Base-by-base conservation (phyloP, 2,797 vertebrate genomes). In the Acipenser transmontanus region DNA sequence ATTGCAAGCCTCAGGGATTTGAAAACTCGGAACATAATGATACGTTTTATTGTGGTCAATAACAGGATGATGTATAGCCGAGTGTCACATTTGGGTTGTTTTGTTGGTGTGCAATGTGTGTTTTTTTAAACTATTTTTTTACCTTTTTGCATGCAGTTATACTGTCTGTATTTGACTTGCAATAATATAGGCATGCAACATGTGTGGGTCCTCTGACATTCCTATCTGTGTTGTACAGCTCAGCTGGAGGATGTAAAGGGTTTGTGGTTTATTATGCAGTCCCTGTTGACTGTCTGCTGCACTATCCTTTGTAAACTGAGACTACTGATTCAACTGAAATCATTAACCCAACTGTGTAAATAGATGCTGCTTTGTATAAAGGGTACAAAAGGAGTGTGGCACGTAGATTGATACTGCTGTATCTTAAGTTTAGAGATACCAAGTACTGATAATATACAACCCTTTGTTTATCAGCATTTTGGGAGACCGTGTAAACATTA, bases 261-360 rank as follows among this genome's bases (percentile, higher is more conserved):
- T 75, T 69, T 78, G 78, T 76, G 66, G 77, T 78, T 81, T 81
- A 76, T 77, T 74, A 47, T 71, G 77, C 78, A 75, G 73, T 74
- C 64, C 62, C 70, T 73, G 70, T 68, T 75, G 76, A 75, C 75
- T 61, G 75, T 81, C 77, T 80, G 73, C 79, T 73, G 72, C 64
- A 4, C 75, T 69, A 74, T 68, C 64, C 74, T 76, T 71, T 74
- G 76, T 71, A 82, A 84, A 84, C 75, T 74, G 70, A 75, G 75
- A 70, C 78, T 80, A 71, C 80, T 79, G 75, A 82, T 83, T 78
- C 77, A 66, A 76, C 71, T 76, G 77, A 82, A 80, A 73, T 80
- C 77, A 79, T 84, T 78, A 80, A 68, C 68, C 68, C 78, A 71
- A 71, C 70, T 6, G 64, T 57, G 69, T 71, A 81, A 80, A 74